Evolutionary conservation across 2,113 vertebrate genomes (phyloP), one percentile per base, ranked within the genome.

Genomic region (Corythaeola cristata): DNA sequence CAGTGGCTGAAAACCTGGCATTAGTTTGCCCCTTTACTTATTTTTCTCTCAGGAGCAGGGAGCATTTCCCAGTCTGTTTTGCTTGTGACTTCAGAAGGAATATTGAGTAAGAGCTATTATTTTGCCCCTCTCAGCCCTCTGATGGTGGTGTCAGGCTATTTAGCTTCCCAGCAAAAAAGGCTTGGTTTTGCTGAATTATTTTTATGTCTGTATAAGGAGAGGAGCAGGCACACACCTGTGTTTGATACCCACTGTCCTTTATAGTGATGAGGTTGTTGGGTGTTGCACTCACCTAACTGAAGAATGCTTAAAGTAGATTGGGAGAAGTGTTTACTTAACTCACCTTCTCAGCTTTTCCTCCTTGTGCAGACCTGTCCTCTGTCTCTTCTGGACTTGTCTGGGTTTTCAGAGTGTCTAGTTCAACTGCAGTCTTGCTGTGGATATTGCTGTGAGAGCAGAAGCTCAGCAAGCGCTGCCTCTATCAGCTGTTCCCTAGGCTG

Each of bases 271-370:
- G n/a, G 23, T 47, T 12, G 58, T 19, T 84, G 64, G 30, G 24
- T 60, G 33, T 73, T 59, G 21, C 32, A 4, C 41, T 91, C 44
- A 8, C 32, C 30, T 45, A 33, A 45, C 47, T 76, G 82, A 79
- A 76, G 71, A 72, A 62, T 0, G 0, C 77, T 60, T 81, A 7
- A 59, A 73, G 47, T 28, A 49, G 35, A 39, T 44, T 0, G 1
- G 30, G 28, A 47, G 63, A 58, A 69, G 47, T 47, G 55, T 81
- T 87, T 71, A 26, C 52, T 84, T 87, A 19, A 0, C 23, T 75
- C 44, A 8, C 32, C 37, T 37, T 75, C 64, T 71, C 77, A 72
- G 49, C 23, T 64, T 78, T 58, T 68, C 15, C 50, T 64, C 73
- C 41, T 27, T 45, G 39, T 63, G 84, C 37, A 28, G 53, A 50